A percentile compares a stretch with the other conserved stretches of the same genome.
These are phyloP conservation scores for Drosophila emarginata DNA, from an alignment of 2,888 invertebrate species.

Conservation along the genomic window DNA sequence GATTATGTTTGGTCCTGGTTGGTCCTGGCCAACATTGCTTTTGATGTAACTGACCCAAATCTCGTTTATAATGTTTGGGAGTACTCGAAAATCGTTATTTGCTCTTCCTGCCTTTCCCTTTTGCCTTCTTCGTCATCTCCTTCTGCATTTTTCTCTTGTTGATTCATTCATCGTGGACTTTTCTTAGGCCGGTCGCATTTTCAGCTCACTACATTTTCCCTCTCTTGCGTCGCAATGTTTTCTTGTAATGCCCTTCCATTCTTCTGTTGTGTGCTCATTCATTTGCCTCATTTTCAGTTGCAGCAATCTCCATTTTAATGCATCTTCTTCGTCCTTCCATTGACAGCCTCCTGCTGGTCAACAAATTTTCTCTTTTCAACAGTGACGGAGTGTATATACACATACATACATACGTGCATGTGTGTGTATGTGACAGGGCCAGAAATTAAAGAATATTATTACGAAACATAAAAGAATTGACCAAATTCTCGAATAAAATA, in stretches of 20 bases:
- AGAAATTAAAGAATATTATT: constrained; percentile 39
- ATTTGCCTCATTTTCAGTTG: constrained; percentile 73
- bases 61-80: constrained; percentile 44
- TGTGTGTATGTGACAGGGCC: constrained; percentile 34
- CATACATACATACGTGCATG: background rate
- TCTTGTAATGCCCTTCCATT: constrained; percentile 1
- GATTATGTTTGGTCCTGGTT: constrained; percentile 56
- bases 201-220: constrained; percentile 25
- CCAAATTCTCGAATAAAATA: background rate
- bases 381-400: constrained; percentile 1
- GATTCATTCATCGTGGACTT: constrained; percentile 44
- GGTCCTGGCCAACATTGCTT: constrained; percentile 58
- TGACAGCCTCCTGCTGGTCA: constrained; percentile 38
- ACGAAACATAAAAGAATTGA: background rate
- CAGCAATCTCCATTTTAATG: constrained; percentile 62
- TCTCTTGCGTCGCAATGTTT: constrained; percentile 7
- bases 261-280: constrained; percentile 49
- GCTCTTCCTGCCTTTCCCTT: constrained; percentile 29
- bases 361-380: constrained; percentile 29
- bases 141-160: constrained; percentile 27
- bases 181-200: constrained; percentile 45
- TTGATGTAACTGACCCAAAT: constrained; percentile 78
- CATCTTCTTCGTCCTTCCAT: constrained; percentile 42
- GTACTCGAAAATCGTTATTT: constrained; percentile 30
- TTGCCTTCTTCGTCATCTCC: background rate